Percentiles rank a stretch among this genome's conserved stretches.
phyloP scores from a whole-genome alignment of 2,113 vertebrate genomes.

The Eptesicus fuscus region DNA sequence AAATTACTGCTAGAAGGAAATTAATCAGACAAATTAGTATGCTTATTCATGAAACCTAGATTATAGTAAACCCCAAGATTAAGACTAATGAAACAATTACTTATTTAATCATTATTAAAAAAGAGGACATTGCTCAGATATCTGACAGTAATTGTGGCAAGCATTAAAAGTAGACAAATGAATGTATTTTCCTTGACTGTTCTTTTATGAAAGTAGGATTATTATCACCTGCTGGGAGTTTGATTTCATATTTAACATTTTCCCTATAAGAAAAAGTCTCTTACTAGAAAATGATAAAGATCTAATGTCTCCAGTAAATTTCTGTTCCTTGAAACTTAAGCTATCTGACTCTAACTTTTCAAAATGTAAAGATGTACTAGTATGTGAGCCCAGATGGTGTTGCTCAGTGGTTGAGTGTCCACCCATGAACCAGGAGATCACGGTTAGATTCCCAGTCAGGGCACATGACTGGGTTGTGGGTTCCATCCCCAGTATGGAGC shows the following conservation, averaged over 20 bases:
- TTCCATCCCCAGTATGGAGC: too few relatives aligned
- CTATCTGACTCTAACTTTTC: neutral
- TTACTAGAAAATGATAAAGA: slow-evolving; percentile 20
- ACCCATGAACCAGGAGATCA: too few relatives aligned
- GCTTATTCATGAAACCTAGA: slow-evolving; percentile 57
- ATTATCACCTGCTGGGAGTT: slow-evolving; percentile 58
- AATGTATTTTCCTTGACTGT: slow-evolving; percentile 64
- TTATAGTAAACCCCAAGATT: slow-evolving; percentile 59
- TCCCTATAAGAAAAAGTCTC: neutral
- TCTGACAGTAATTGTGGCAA: slow-evolving; percentile 51
- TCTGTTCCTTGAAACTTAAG: slow-evolving; percentile 10
- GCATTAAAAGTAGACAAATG: slow-evolving; percentile 56
- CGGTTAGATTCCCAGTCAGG: too few relatives aligned
- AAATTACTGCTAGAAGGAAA: slow-evolving; percentile 51
- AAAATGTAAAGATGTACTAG: slow-evolving; percentile 3
- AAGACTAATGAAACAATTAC: slow-evolving; percentile 76
- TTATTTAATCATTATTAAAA: slow-evolving; percentile 73
- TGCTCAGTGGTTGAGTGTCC: too few relatives aligned
- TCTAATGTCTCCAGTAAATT: neutral
- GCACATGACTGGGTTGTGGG: too few relatives aligned
- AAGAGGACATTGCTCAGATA: slow-evolving; percentile 59
- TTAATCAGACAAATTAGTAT: slow-evolving; percentile 54
- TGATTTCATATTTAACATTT: slow-evolving; percentile 45
- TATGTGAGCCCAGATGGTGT: too few relatives aligned
- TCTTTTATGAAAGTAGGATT: slow-evolving; percentile 67